Evolutionary conservation across 23 tunicate genomes (phyloP), one percentile per base, ranked within the genome.

Genomic region (Trididemnum nubilum): DNA sequence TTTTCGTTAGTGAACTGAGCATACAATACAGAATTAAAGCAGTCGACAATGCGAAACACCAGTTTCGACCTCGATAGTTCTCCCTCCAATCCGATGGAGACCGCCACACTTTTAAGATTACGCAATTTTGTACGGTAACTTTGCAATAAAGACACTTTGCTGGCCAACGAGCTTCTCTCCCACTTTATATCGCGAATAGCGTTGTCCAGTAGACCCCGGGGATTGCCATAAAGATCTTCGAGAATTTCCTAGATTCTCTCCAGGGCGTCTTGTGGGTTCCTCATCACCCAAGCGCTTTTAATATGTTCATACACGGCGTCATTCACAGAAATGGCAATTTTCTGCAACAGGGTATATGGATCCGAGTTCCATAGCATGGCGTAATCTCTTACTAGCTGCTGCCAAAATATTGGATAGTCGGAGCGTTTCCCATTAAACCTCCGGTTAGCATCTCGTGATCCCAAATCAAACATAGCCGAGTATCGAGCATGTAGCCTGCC

Each of bases 241-340:
- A 22, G 22, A 4, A 61, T 9, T 61, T 61, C 24, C 69, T 25
- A 61, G 24, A 61, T 22, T 26, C 24, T 4, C 15, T 61, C 69
- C 69, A 61, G 24, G 27, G 19, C 24, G 4, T 61, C 29, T 61
- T 25, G 15, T 4, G 69, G 69, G 30, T 61, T 25, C 22, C 30
- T 23, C 24, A 61, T 61, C 22, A 61, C 30, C 69, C 69, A 61
- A 4, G 69, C 69, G 24, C 69, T 61, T 26, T 61, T 61, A 26
- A 61, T 61, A 25, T 61, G 69, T 4, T 61, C 69, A 61, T 61
- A 61, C 69, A 61, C 69, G 4, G 69, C 4, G 24, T 61, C 69
- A 9, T 19, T 9, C 5, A 61, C 69, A 4, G 69, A 61, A 22
- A 5, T 26, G 15, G 69, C 69, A 26, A 61, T 61, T 25, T 61